These are phyloP conservation scores for Linurgus olivaceus DNA, from an alignment of 2,797 vertebrate species.

Conservation along the genomic window DNA sequence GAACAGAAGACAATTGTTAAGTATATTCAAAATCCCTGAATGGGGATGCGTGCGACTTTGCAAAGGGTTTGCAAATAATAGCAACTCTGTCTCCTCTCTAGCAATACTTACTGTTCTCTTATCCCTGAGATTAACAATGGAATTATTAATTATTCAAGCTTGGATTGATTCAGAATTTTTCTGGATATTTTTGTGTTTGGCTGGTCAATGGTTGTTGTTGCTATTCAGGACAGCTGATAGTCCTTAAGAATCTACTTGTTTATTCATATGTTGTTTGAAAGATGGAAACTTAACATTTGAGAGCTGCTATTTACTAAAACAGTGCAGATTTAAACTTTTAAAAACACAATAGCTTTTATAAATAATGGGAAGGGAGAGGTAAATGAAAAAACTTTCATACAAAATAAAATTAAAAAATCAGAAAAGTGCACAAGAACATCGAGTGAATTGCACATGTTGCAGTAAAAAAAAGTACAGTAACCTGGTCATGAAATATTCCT, in stretches of 20 bases:
- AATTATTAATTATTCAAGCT: background rate
- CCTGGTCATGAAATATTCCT: conserved; percentile 21
- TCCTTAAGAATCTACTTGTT: conserved; percentile 5
- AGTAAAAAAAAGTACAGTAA: conserved; percentile 43
- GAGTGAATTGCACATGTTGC: conserved; percentile 39
- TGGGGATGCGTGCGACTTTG: background rate
- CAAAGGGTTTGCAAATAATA: conserved; percentile 5
- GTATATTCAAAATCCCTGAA: conserved; percentile 17
- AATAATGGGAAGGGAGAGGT: background rate
- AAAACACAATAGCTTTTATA: background rate
- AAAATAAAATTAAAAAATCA: conserved; percentile 27
- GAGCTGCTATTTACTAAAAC: conserved; percentile 17
- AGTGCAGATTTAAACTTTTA: background rate
- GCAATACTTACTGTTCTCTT: background rate
- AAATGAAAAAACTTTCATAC: conserved; percentile 32
- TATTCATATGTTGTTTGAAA: background rate
- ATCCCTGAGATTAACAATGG: background rate
- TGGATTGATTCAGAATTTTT: background rate
- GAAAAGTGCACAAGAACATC: conserved; percentile 43
- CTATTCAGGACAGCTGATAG: background rate
- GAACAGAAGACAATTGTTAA: conserved; percentile 18
- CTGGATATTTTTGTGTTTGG: background rate
- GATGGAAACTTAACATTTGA: background rate
- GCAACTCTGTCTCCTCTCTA: background rate
- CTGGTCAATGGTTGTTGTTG: background rate